Evolutionary conservation across 2,888 invertebrate species (phyloP).

Genomic region (Protonemura montana): DNA sequence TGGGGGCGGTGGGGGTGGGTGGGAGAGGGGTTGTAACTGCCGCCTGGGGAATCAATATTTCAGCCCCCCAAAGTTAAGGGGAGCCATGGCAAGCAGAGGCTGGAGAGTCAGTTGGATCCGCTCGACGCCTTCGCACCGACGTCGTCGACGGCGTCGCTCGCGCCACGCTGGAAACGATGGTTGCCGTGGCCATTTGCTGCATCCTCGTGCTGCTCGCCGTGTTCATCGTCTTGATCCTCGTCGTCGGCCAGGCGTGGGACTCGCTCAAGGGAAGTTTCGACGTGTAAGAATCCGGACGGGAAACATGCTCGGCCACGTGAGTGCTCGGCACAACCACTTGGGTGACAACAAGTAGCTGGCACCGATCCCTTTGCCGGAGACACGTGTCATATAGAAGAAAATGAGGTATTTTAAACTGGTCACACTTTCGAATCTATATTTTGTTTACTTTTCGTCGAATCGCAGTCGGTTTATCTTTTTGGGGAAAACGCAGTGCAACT

Average conservation of each 20-base stretch:
- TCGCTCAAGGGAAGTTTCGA: conserved; percentile 17
- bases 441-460: no score
- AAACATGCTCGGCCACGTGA: not conserved
- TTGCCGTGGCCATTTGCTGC: conserved; percentile 84
- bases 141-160: conserved; percentile 61
- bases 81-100: conserved; percentile 49
- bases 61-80: conserved; percentile 48
- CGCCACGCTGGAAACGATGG: conserved; percentile 68
- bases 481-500: no score
- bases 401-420: conserved; percentile 21
- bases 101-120: conserved; percentile 47
- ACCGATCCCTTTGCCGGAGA: conserved; percentile 21
- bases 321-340: not conserved
- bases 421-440: not conserved
- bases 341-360: not conserved
- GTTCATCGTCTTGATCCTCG: conserved; percentile 83
- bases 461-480: no score
- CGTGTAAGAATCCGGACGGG: not conserved
- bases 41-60: conserved; percentile 51
- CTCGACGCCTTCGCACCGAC: conserved; percentile 54
- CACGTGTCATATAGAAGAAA: not conserved
- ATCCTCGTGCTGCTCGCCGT: conserved; percentile 81
- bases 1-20: conserved; percentile 1
- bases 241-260: conserved; percentile 69
- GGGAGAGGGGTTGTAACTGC: conserved; percentile 13